Evolutionary conservation across 1,140 invertebrate genomes (phyloP), one percentile per base, ranked within the genome.

Genomic region (Matsumurasca onukii): DNA sequence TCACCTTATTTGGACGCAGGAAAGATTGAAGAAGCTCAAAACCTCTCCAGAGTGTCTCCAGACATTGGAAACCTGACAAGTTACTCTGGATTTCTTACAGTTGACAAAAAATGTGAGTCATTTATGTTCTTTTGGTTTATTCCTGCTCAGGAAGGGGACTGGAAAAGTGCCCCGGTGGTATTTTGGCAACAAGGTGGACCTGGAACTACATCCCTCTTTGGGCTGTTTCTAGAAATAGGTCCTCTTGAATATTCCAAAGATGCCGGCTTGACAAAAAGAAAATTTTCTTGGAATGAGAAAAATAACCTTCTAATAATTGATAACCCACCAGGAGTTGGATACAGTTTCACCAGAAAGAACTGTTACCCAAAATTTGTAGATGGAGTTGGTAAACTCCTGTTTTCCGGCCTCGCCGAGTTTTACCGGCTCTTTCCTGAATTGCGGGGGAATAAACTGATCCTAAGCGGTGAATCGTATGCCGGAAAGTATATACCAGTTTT

Each of bases 381-480:
- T 1, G 81, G 86, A 72, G 86, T 72, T 3, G 68, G 68, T 13
- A 20, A 57, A 65, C 45, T 70, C 64, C 31, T 73, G 12, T 70
- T 68, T 39, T 25, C 24, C 3, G 66, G 66, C 2, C 15, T 73
- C 1, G 9, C 55, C n/a, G 90, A 93, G 74, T 89, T 92, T 72
- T 91, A 91, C 73, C 78, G 85, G 65, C 74, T 93, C 0, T 93
- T 92, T 73, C 86, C 87, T 2, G 85, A 90, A 72, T 76, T 88
- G 12, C 83, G 83, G 71, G 71, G 76, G 0, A 89, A 86, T 70
- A 85, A 87, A 31, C 92, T 93, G 73, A 93, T 85, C 80, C 85
- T 94, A 0, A 89, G 89, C 0, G 94, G 93, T 0, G 92, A 95
- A 80, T 94, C 92, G 13, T 95, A 95, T 79, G 93, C 85, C 15